phyloP scores from a whole-genome alignment of 2,797 vertebrate species.

The Pelobates cultripes region DNA sequence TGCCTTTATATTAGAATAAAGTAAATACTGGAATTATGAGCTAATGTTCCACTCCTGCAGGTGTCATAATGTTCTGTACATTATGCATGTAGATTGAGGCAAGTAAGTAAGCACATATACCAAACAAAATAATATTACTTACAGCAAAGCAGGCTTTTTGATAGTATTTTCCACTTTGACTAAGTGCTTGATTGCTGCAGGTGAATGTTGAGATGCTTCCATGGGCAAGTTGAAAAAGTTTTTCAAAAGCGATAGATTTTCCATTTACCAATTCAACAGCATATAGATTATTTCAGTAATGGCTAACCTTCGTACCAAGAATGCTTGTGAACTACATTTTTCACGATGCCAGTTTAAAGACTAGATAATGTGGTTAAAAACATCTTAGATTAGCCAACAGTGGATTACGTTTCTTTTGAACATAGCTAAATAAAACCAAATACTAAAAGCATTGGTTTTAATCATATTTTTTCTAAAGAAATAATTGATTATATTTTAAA shows the following conservation, averaged over 20 bases:
- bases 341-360: no score
- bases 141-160: conserved; percentile 52
- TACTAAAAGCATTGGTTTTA: no score
- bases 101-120: conserved; percentile 56
- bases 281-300: neutral
- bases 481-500: no score
- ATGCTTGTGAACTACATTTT: neutral
- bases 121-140: conserved; percentile 56
- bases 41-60: conserved; percentile 54
- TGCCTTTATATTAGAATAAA: conserved; percentile 55
- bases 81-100: conserved; percentile 65
- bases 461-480: no score
- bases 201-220: conserved; percentile 40
- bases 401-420: no score
- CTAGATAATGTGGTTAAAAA: no score
- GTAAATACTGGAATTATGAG: conserved; percentile 49
- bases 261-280: neutral
- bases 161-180: conserved; percentile 55
- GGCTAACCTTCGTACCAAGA: neutral
- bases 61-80: conserved; percentile 59
- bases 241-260: neutral
- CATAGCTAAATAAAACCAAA: no score
- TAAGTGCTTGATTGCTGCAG: conserved; percentile 53
- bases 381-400: no score
- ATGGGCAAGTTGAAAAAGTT: neutral